Base-by-base conservation (phyloP, 2,888 invertebrate species). In the Sphaerophoria rueppellii region DNA sequence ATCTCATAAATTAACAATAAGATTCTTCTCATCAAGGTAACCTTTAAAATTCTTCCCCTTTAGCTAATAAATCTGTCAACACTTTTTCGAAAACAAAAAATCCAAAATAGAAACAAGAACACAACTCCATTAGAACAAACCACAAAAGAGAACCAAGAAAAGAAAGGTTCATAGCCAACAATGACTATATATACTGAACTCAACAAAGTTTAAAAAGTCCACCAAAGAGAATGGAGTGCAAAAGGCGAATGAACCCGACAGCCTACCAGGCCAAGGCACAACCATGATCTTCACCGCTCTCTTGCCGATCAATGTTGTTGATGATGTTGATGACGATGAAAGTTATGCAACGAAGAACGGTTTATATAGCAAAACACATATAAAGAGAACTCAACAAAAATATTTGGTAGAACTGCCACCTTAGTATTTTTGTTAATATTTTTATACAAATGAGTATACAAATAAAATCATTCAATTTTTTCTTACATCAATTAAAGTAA, bases 211-310 rank as follows among this genome's bases (percentile, higher is more conserved):
- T 50, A 4, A 65, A 24, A 24, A 35, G 50, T 65, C 37, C 52
- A 57, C 75, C 67, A 75, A 63, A 72, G 72, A 72, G 89, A 90
- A 89, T 90, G 89, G 89, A 90, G 90, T 90, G 90, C 90, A 90
- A 89, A 89, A 90, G 90, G 90, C 90, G 90, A 90, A 90, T 90
- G 90, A 90, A 90, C 90, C 89, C 89, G 88, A 87, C 71, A 87
- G 88, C 88, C 87, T 88, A 77, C 60, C 82, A 72, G 77, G 74
- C 73, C 72, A 86, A 46, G 57, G 35, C 40, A 43, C 32, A 2
- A 24, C 58, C 43, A 58, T 67, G 82, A 83, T 79, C 75, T 75
- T 72, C 74, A 54, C 76, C 72, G 54, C 61, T 75, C 74, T 76
- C 54, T 14, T 52, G 55, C 52, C 75, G 82, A 86, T 79, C 79